phyloP scores from a whole-genome alignment of 1,140 invertebrate species.

The Drosophila tani region DNA sequence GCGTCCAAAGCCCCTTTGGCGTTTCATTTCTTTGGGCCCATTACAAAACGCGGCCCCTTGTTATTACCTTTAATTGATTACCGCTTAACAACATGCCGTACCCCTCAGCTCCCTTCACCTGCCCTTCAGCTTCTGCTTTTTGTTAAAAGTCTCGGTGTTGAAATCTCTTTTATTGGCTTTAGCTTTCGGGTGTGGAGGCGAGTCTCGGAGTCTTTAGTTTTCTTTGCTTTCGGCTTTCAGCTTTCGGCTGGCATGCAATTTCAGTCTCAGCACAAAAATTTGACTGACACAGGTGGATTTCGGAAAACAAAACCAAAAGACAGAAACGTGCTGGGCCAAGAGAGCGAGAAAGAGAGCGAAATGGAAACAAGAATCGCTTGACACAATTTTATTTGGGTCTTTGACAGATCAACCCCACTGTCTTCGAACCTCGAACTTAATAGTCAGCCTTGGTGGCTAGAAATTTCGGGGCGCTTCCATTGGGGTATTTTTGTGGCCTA shows the following conservation, averaged over 20 bases:
- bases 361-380: constrained; percentile 60
- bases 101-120: neutral
- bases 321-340: constrained; percentile 36
- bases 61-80: constrained; percentile 76
- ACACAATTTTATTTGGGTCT: constrained; percentile 68
- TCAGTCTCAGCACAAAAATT: constrained; percentile 71
- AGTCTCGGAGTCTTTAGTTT: constrained; percentile 8
- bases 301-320: constrained; percentile 44
- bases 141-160: constrained; percentile 54
- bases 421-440: constrained; percentile 16
- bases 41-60: constrained; percentile 47
- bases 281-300: constrained; percentile 67
- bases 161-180: constrained; percentile 61
- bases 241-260: constrained; percentile 61
- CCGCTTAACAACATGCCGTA: constrained; percentile 58
- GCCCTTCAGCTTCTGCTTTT: constrained; percentile 34
- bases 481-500: too few relatives aligned
- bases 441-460: constrained; percentile 29
- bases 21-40: constrained; percentile 49
- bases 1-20: constrained; percentile 22
- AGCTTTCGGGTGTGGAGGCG: constrained; percentile 21
- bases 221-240: constrained; percentile 2
- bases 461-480: constrained; percentile 22
- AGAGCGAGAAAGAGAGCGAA: constrained; percentile 12
- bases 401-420: constrained; percentile 20